phyloP scores from a whole-genome alignment of 2,113 vertebrate genomes.

The Solenodon paradoxus region DNA sequence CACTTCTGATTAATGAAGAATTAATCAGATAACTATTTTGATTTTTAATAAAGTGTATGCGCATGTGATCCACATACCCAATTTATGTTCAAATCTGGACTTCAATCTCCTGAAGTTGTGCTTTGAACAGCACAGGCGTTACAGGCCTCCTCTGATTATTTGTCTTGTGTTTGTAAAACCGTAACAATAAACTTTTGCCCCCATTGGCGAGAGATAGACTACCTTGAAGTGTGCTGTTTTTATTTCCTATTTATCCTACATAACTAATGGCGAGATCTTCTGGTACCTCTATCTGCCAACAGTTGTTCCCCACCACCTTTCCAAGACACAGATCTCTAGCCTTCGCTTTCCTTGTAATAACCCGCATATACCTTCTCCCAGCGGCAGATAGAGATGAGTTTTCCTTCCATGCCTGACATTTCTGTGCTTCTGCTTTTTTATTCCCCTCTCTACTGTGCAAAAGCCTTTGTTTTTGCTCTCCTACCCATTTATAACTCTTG shows the following conservation, averaged over 20 bases:
- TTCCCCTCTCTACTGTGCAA: not conserved
- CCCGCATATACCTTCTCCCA: not conserved
- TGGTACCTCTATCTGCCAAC: not conserved
- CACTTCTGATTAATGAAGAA: not conserved
- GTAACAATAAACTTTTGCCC: not conserved
- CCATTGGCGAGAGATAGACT: not conserved
- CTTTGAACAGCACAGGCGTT: not conserved
- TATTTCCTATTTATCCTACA: not conserved
- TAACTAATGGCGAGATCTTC: not conserved
- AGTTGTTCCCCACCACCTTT: accelerated
- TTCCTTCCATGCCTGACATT: not conserved
- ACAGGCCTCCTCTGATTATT: not conserved
- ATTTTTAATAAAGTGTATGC: not conserved
- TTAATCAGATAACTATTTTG: not conserved
- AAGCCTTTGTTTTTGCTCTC: not conserved
- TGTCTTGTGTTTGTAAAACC: not conserved
- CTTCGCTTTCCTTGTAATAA: not conserved
- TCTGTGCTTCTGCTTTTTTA: not conserved
- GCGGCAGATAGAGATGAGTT: not conserved
- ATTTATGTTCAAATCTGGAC: not conserved
- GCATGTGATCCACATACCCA: not conserved
- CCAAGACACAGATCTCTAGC: not conserved
- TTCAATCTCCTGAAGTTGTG: not conserved
- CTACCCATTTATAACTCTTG: not conserved
- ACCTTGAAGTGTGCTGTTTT: not conserved